Evolutionary conservation across 2,797 vertebrate species (phyloP), one percentile per base, ranked within the genome.

Genomic region (Prunella strophiata): DNA sequence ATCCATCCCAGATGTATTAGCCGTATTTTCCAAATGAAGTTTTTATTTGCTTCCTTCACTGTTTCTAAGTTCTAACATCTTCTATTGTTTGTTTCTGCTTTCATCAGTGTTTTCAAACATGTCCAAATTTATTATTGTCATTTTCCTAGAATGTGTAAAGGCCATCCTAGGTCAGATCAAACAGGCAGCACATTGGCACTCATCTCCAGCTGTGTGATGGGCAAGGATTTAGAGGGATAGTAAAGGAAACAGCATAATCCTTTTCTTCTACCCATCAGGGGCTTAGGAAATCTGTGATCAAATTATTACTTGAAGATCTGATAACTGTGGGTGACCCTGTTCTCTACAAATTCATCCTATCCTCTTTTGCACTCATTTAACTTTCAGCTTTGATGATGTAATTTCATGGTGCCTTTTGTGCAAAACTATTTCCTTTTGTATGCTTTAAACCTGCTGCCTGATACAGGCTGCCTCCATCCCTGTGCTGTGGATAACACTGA

Each of bases 1-100:
- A 96, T 96, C 77, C 59, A 51, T 89, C 87, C 79, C 94, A 95
- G 91, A 94, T 95, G 89, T 83, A 72, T 84, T 86, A 89, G 79
- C 82, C 0, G 1, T 62, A 59, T 89, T 93, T 96, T 96, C 85
- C 94, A 86, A 84, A 72, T 54, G 51, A 89, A 92, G 82, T 57
- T 55, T 91, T 83, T 87, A 88, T 96, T 96, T 94, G 85, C 30
- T 91, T 91, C 82, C 70, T 93, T 68, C 6, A 11, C 48, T 59
- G 70, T 92, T 94, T 94, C 89, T 90, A 76, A 90, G 70, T 88
- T 55, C 70, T 80, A 57, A 73, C 30, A 42, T 79, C 57, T 36
- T 77, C 43, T 40, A 47, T 89, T 71, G 38, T 88, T 93, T 91
- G 66, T 73, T 93, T 88, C 79, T 89, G 22, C 48, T 88, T 91